Base-by-base conservation (phyloP, 1,140 invertebrate species). In the Pomacea maculata region DNA sequence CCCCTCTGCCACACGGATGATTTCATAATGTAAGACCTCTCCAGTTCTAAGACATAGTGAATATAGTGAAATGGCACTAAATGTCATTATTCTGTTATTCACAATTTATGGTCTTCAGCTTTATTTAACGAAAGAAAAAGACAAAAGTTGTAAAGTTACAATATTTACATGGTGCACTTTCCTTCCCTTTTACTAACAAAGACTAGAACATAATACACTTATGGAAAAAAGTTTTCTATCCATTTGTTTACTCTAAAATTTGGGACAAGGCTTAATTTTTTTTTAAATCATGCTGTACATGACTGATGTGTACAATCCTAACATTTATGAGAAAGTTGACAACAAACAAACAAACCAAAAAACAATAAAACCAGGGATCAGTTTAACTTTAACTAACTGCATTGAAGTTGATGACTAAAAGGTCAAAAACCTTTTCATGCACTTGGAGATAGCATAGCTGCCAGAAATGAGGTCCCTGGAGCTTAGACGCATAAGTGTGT, bases 401-500 rank as follows among this genome's bases (percentile, higher is more conserved):
- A 3, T 52, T 11, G 10, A 25, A 52, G 21, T 11, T 55, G 14
- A 74, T 45, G 21, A 12, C 19, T 54, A 61, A 29, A 14, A 25
- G 11, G 34, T 4, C 3, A n/a, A 19, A n/a, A 73, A 84, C 81
- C 79, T 82, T 63, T 84, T 64, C 34, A 72, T 74, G 17, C 80
- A 61, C 77, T 82, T 86, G 57, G 82, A 79, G 25, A 86, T 86
- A 72, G 77, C 83, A 63, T 84, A 83, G 75, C 80, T 86, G 63
- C 82, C 84, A 67, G 76, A 80, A n/a, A 71, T 78, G 29, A 65
- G 19, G 57, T 80, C 55, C 29, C 76, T 78, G 17, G 63, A 79
- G 54, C 85, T 86, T 52, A 83, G 82, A 25, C 85, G 72, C 85
- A 86, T 82, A 68, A 86, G 57, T 4, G 83, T 84, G 64, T 86